Percentiles rank a stretch among this genome's conserved stretches.
These are phyloP conservation scores for Diceros bicornis DNA, from an alignment of 2,797 vertebrate genomes.

Conservation along the genomic window DNA sequence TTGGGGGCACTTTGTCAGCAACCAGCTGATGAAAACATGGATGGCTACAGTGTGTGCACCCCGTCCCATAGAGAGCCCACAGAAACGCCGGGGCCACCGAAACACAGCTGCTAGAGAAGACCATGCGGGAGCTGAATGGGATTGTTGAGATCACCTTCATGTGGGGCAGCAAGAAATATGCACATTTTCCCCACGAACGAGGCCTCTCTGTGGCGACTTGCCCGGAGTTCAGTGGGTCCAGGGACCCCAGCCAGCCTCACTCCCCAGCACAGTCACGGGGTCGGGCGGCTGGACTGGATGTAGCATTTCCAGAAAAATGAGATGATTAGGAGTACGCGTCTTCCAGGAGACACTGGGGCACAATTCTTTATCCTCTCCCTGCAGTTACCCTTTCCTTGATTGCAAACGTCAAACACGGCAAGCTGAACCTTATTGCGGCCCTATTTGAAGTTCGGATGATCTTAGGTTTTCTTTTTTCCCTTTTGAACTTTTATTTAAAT, in stretches of 20 bases:
- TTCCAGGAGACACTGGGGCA: neutral
- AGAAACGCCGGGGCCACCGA: constrained; percentile 71
- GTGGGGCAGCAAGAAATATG: neutral
- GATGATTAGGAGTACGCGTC: neutral
- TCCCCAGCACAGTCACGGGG: no score
- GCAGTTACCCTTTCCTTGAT: neutral
- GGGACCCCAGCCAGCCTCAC: neutral
- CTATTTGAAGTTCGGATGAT: constrained; percentile 23
- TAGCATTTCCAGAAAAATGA: neutral
- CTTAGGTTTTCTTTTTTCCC: neutral
- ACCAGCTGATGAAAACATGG: constrained; percentile 82
- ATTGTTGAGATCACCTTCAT: constrained; percentile 76
- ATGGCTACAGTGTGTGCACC: constrained; percentile 81
- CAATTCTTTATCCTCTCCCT: neutral
- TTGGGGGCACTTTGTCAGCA: constrained; percentile 87
- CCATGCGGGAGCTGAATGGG: constrained; percentile 71
- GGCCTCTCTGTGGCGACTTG: constrained; percentile 62
- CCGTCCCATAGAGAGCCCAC: constrained; percentile 73
- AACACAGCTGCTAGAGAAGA: constrained; percentile 75
- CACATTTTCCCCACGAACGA: constrained; percentile 41
- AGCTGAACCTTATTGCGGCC: neutral
- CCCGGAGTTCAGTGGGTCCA: constrained; percentile 64
- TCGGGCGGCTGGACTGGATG: no score
- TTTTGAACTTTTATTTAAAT: constrained; percentile 62
- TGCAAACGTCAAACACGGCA: neutral